phyloP scores from a whole-genome alignment of 2,888 invertebrate species.

The Caenorhabditis sp. region DNA sequence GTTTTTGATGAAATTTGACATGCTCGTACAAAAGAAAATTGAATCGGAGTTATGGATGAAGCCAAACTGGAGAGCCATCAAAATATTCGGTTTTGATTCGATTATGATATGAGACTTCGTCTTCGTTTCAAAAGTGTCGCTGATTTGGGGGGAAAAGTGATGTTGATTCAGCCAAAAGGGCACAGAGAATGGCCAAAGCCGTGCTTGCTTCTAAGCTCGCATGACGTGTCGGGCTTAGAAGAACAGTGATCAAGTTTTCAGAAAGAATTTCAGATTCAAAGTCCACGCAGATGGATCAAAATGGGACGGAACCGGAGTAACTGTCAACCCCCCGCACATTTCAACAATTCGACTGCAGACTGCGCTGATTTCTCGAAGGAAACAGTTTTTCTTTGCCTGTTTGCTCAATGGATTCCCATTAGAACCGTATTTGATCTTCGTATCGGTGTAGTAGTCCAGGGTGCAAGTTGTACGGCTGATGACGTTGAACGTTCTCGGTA shows the following conservation, averaged over 20 bases:
- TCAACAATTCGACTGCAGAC: neutral
- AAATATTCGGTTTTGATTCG: too few relatives aligned
- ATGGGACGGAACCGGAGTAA: neutral
- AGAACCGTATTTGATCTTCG: slow-evolving; percentile 14
- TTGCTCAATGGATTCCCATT: slow-evolving; percentile 18
- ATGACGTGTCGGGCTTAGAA: too few relatives aligned
- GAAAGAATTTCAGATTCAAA: neutral
- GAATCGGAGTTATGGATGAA: neutral
- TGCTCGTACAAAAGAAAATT: neutral
- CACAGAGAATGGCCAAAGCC: too few relatives aligned
- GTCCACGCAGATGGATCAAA: neutral
- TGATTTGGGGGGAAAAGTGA: too few relatives aligned
- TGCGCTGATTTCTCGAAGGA: neutral
- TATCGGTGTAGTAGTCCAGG: slow-evolving; percentile 2
- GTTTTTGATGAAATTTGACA: slow-evolving; percentile 14
- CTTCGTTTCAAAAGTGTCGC: too few relatives aligned
- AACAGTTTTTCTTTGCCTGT: slow-evolving; percentile 11
- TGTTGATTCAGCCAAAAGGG: too few relatives aligned
- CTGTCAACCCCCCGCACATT: neutral
- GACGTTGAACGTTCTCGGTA: neutral
- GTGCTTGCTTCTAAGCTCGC: too few relatives aligned
- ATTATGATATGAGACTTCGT: too few relatives aligned
- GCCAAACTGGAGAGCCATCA: too few relatives aligned
- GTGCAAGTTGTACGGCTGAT: neutral
- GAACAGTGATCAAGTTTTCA: too few relatives aligned